A percentile compares a stretch with the other conserved stretches of the same genome.
Conservation (phyloP, 2,888 invertebrate species). For the Eustalomyia histrio region DNA sequence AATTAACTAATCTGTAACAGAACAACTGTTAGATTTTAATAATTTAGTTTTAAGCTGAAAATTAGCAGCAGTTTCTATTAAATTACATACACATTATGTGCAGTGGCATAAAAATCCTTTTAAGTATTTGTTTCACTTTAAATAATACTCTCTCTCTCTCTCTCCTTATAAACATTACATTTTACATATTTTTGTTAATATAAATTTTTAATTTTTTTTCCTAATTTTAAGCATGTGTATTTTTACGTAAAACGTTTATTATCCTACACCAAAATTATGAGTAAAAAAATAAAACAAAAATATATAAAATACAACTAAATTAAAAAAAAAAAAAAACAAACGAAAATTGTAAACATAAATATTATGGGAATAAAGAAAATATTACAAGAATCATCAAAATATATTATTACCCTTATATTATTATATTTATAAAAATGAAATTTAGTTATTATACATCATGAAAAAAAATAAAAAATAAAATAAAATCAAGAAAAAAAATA, state of each 20-base stretch:
- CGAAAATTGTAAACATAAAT: slow-evolving; percentile 53
- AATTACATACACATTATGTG: too few species aligned
- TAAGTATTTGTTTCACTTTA: neutral
- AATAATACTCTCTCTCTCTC: neutral
- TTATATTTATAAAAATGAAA: slow-evolving; percentile 67
- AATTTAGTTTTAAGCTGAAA: too few species aligned
- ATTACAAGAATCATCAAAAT: slow-evolving; percentile 59
- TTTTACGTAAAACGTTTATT: slow-evolving; percentile 65
- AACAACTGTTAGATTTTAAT: too few species aligned
- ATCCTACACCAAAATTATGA: slow-evolving; percentile 63
- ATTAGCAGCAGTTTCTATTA: too few species aligned
- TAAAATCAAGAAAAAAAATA: slow-evolving; percentile 44
- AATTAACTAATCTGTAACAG: too few species aligned
- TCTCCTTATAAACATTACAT: too few species aligned
- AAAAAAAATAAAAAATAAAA: slow-evolving; percentile 43
- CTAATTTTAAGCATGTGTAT: slow-evolving; percentile 51
- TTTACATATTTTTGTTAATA: slow-evolving; percentile 1
- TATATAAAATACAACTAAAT: slow-evolving; percentile 54
- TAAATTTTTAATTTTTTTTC: slow-evolving; percentile 25
- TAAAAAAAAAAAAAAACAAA: slow-evolving; percentile 35
- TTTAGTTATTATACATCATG: slow-evolving; percentile 66
- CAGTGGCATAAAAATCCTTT: too few species aligned
- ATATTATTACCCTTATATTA: slow-evolving; percentile 62
- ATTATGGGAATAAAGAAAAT: slow-evolving; percentile 48
- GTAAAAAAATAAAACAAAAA: too few species aligned